Conservation (phyloP, 2,113 vertebrate genomes). For the Stegastes partitus region DNA sequence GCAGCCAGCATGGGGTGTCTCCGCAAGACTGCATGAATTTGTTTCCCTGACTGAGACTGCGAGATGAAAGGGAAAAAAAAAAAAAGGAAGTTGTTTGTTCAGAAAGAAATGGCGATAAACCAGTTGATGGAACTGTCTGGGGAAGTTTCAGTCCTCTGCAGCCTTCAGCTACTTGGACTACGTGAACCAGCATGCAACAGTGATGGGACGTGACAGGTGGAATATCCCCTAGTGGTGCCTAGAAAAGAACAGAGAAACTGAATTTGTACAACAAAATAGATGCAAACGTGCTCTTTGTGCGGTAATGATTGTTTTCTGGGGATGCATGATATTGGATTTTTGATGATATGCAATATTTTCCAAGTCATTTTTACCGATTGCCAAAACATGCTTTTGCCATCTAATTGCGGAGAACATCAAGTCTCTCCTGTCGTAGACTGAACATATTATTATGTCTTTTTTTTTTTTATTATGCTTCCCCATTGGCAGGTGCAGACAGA, state of each 20-base stretch:
- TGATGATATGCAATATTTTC: too few species aligned
- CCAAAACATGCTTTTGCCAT: too few species aligned
- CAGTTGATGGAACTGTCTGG: conserved; percentile 75
- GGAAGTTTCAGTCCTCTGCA: conserved; percentile 71
- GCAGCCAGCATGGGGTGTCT: conserved; percentile 39
- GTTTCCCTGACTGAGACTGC: conserved; percentile 34
- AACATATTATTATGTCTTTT: too few species aligned
- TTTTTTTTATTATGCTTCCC: too few species aligned
- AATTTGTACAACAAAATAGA: conserved; percentile 7
- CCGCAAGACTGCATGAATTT: conserved; percentile 31
- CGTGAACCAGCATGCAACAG: conserved; percentile 77
- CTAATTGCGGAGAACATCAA: too few species aligned
- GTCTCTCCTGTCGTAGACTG: too few species aligned
- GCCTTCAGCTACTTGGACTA: conserved; percentile 82
- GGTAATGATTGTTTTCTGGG: not conserved
- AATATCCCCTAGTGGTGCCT: conserved; percentile 25
- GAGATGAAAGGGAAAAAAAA: conserved; percentile 14
- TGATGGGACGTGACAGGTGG: conserved; percentile 82
- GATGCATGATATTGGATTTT: too few species aligned
- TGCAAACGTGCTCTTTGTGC: not conserved
- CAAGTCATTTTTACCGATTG: too few species aligned
- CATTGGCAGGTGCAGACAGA: too few species aligned
- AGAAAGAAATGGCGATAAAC: conserved; percentile 30
- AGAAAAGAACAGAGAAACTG: conserved; percentile 5
- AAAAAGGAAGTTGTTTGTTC: not conserved